Base-by-base conservation (phyloP, 2,888 invertebrate species). In the Hipparchia sbordonii region DNA sequence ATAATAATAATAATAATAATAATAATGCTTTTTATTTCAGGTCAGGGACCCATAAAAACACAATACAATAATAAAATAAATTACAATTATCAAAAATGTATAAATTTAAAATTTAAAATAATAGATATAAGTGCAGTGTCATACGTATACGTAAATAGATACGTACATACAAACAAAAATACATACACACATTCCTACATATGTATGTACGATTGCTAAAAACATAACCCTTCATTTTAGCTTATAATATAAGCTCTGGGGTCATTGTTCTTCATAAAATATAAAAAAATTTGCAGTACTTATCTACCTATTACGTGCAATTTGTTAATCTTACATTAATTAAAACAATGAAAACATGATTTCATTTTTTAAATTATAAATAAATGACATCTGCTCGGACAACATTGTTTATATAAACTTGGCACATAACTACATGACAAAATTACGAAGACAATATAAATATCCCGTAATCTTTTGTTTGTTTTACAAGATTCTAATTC, bases 391-490 rank as follows among this genome's bases (percentile, higher is more conserved):
- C 51, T 51, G 63, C 48, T 23, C 10, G 13, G 62, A 63, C 13
- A 9, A 48, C 23, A 63, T 51, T 51, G 51, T 63, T 63, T 60
- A 12, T 39, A 39, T 60, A 23, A 48, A 13, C 63, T 63, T 63
- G 63, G 63, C 63, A 63, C 46, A 6, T 7, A 23, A 13, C 51
- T 6, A 10, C 51, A 33, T 23, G 51, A 63, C 63, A 63, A 63
- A 51, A 63, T 23, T 51, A 63, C 51, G 62, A 46, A 62, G 46
- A 13, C 46, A 48, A 51, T n/a, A 10, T 63, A 63, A 23, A 62
- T 46, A 62, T 51, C 51, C 48, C 10, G 23, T 51, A 63, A 62
- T 62, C 46, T n/a, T 45, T 62, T 46, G 46, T 48, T 63, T 61
- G 6, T 46, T 62, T 62, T 13, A 46, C 46, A 61, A 61, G 2